Evolutionary conservation across 2,113 vertebrate species (phyloP).

Genomic region (Tricholaema leucomelas): DNA sequence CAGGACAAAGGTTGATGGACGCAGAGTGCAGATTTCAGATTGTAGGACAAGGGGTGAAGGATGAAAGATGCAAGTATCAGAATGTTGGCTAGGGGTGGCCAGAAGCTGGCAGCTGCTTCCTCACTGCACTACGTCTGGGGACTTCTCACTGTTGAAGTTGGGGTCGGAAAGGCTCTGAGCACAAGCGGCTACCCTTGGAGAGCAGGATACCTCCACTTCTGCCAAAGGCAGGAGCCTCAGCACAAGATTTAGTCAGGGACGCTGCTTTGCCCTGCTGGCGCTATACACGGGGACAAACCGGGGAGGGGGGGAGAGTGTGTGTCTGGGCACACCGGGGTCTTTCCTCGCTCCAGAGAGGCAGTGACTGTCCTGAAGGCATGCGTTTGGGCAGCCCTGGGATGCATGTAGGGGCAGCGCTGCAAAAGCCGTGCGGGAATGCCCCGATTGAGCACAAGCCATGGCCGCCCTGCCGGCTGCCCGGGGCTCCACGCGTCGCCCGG

Average conservation of each 20-base stretch:
- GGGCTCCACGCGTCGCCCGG: background rate
- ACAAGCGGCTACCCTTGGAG: background rate
- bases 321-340: background rate
- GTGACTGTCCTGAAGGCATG: too few relatives aligned
- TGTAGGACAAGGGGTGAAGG: too few relatives aligned
- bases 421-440: background rate
- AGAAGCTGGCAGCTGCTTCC: background rate
- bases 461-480: background rate
- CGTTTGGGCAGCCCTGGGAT: rapidly evolving
- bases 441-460: rapidly evolving
- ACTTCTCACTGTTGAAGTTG: background rate
- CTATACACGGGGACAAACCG: rapidly evolving
- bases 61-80: background rate
- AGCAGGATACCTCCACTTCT: rapidly evolving
- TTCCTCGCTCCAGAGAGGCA: background rate
- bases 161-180: background rate
- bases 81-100: background rate
- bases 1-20: background rate
- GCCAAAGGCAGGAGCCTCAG: background rate
- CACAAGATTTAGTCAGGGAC: rapidly evolving
- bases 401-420: rapidly evolving
- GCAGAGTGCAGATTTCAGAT: background rate
- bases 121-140: background rate
- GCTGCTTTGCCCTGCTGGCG: background rate
- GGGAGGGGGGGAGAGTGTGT: too few relatives aligned